Evolutionary conservation across 1,140 invertebrate genomes (phyloP).

Genomic region (Cotesia chilonis): DNA sequence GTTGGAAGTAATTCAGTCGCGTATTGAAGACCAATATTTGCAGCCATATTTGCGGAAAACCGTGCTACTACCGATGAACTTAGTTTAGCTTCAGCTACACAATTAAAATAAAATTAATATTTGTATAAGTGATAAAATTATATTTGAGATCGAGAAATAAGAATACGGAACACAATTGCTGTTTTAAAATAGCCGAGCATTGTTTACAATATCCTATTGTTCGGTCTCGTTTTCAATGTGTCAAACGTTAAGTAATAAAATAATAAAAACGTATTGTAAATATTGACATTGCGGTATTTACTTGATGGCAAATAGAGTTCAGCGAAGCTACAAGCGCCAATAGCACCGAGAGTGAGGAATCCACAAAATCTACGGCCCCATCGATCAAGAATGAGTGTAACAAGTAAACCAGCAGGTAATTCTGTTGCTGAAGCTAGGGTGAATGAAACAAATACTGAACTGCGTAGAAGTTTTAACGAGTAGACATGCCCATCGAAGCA

Average conservation of each 20-base stretch:
- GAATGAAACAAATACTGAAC: conserved; percentile 76
- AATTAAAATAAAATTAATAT: neutral
- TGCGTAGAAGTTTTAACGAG: conserved; percentile 71
- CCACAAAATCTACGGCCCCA: conserved; percentile 72
- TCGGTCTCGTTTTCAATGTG: neutral
- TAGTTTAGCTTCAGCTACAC: conserved; percentile 47
- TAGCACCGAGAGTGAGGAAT: conserved; percentile 66
- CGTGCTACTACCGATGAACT: conserved; percentile 66
- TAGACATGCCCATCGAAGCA: conserved; percentile 76
- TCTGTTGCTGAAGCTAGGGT: conserved; percentile 75
- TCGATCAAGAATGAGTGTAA: conserved; percentile 72
- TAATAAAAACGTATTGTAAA: conserved; percentile 14
- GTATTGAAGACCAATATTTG: conserved; percentile 74
- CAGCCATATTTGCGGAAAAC: conserved; percentile 70
- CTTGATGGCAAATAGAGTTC: conserved; percentile 56
- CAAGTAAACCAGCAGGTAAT: conserved; percentile 74
- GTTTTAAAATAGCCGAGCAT: too few relatives aligned
- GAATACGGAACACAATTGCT: too few relatives aligned
- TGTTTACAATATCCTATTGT: too few relatives aligned
- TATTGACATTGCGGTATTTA: conserved; percentile 37
- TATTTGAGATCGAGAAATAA: neutral
- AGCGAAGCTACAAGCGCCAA: conserved; percentile 66
- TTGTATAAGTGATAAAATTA: neutral
- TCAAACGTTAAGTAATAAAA: neutral
- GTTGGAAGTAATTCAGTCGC: conserved; percentile 73